Base-by-base conservation (phyloP, 2,888 invertebrate genomes). In the Lepas anatifera region DNA sequence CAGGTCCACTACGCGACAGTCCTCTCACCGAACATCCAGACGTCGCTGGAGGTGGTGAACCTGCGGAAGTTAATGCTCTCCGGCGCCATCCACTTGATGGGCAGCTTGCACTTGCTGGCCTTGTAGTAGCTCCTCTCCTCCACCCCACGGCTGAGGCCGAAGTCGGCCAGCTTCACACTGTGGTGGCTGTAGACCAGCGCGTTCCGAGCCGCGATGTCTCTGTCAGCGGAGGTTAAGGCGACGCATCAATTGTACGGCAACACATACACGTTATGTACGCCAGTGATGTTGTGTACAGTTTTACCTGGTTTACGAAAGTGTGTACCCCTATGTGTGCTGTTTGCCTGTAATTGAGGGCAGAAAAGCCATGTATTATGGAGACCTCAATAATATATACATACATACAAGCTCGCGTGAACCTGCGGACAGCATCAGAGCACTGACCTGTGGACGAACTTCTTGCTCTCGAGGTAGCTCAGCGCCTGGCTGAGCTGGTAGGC, bases 41-140 rank as follows among this genome's bases (percentile, higher is more conserved):
- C 97, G 81, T 99, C 99, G 74, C 95, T 95, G 2, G 96, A 93
- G 7, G 95, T 92, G 0, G 97, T 97, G 80, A 99, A 99, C 74
- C 95, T 83, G 70, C 98, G 84, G 78, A 97, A 98, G 83, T 97
- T 98, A 75, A 99, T 97, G 39, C 95, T 95, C 80, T 99, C 99
- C 0, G 98, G 98, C 69, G 98, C 95, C 96, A 99, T 96, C 99
- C 99, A 99, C 79, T 99, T 99, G 77, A 99, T 98, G 10, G 99
- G 99, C 72, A 99, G 83, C 79, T 98, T 98, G 71, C 97, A 96
- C 78, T 91, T 89, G 29, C 94, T 92, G 18, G 96, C 96, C 81
- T 97, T 97, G 81, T 99, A 99, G 80, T 98, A 97, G 67, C 94
- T 94, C 78, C 97, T 95, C 80, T 97, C 96, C 77, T 95, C 95